Evolutionary conservation across 2,888 invertebrate species (phyloP).

Genomic region (Coecobrya sp.): DNA sequence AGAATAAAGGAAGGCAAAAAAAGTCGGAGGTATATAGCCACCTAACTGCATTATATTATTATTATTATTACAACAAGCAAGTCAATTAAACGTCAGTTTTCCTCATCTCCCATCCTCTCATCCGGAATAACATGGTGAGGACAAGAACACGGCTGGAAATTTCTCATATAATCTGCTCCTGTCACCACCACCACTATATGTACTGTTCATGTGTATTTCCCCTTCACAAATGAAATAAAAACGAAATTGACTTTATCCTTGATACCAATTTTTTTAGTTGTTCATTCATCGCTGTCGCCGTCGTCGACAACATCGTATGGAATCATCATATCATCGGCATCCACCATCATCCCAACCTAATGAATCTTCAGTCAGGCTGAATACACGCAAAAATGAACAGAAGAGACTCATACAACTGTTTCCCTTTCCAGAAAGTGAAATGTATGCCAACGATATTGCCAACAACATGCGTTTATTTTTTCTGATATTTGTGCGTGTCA

Average conservation of each 20-base stretch:
- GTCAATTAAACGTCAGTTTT: conserved; percentile 80
- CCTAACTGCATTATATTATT: conserved; percentile 74
- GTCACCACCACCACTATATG: background rate
- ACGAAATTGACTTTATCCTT: conserved; percentile 16
- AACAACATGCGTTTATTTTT: background rate
- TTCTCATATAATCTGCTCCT: conserved; percentile 77
- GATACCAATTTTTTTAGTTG: too few species aligned
- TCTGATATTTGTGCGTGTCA: conserved; percentile 6
- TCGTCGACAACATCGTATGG: background rate
- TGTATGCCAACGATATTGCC: background rate
- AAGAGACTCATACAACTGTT: background rate
- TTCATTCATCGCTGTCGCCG: too few species aligned
- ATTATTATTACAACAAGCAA: conserved; percentile 69
- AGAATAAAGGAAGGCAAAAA: conserved; percentile 18
- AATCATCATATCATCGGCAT: too few species aligned
- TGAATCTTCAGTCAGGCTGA: conserved; percentile 25
- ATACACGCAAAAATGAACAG: background rate
- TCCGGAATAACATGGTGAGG: conserved; percentile 60
- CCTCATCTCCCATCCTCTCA: conserved; percentile 50
- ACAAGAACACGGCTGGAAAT: conserved; percentile 70
- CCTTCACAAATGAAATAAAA: conserved; percentile 11
- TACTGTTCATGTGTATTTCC: background rate
- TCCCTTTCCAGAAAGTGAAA: background rate
- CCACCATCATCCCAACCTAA: conserved; percentile 11
- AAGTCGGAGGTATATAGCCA: background rate